Conservation (phyloP, 1,140 invertebrate genomes). For the Hylaeus anthracinus region DNA sequence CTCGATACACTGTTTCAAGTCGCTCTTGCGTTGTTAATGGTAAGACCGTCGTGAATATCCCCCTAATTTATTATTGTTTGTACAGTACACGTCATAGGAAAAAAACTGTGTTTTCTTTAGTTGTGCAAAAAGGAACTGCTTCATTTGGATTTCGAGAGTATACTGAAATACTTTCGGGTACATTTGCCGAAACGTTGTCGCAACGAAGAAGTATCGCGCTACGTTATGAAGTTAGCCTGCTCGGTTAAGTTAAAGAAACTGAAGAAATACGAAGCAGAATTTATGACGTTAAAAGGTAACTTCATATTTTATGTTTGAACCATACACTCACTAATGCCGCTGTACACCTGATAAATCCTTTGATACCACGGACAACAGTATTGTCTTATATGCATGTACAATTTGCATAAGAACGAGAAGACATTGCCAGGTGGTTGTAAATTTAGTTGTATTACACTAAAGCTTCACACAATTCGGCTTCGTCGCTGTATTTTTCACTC, state of each 20-base stretch:
- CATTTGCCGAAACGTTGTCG: conserved; percentile 97
- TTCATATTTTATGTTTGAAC: conserved; percentile 80
- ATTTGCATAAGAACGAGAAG: conserved; percentile 23
- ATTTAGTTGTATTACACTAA: conserved; percentile 17
- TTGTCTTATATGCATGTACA: conserved; percentile 43
- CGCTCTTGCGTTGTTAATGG: conserved; percentile 94
- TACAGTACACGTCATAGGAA: background rate
- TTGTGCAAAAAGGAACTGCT: conserved; percentile 95
- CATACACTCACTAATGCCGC: conserved; percentile 20
- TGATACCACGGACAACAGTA: conserved; percentile 2
- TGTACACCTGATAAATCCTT: conserved; percentile 25
- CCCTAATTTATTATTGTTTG: background rate
- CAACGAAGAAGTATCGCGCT: conserved; percentile 92
- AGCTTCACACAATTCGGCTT: conserved; percentile 6
- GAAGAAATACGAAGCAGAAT: conserved; percentile 98
- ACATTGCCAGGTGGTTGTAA: conserved; percentile 39
- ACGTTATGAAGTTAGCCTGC: conserved; percentile 94
- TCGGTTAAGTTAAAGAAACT: conserved; percentile 96
- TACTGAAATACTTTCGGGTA: conserved; percentile 95
- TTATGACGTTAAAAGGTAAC: conserved; percentile 89
- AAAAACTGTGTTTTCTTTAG: conserved; percentile 74
- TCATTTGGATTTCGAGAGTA: conserved; percentile 97
- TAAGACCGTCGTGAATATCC: conserved; percentile 73
- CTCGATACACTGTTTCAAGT: conserved; percentile 98
- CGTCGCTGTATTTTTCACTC: background rate